Evolutionary conservation across 2,113 vertebrate species (phyloP), one percentile per base, ranked within the genome.

Genomic region (Sylvia atricapilla): DNA sequence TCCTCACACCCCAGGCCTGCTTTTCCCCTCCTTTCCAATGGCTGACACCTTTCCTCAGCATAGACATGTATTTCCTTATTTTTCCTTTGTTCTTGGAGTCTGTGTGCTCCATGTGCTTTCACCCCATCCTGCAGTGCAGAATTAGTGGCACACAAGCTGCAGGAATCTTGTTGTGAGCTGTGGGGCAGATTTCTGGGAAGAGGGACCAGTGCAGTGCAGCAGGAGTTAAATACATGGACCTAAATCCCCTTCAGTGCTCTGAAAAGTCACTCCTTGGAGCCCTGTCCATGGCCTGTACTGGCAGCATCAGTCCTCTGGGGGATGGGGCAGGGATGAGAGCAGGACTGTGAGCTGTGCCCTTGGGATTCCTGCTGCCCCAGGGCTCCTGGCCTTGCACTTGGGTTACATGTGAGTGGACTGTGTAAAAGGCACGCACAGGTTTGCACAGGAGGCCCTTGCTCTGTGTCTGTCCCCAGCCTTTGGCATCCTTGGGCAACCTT

Each of bases 1-100:
- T 30, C 50, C n/a, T 87, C 55, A 31, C 30, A 11, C 24, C 35
- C 16, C 11, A 58, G 58, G 17, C 50, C 43, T 74, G 64, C 64
- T 64, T 69, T 55, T 35, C 39, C n/a, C 35, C 15, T 78, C 28
- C 52, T 85, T 46, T 74, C 37, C 55, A 47, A 3, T 62, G 75
- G 23, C 76, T 90, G 41, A 13, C 21, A 8, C 17, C 37, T 74
- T 62, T 64, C 59, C 31, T 89, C 8, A 5, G 52, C 72, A 50
- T 1, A 46, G 16, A 49, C 1, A 1, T 1, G 0, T 41, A 28
- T 55, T 72, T 62, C 31, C 15, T 31, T 46, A 1, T 35, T 62
- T 87, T 84, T 23, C 30, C 52, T 70, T 86, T 86, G 50, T 50
- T 80, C 31, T 18, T 35, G 12, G 16, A 64, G 21, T 21, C 44